Evolutionary conservation across 2,113 vertebrate genomes (phyloP), one percentile per base, ranked within the genome.

Genomic region (Vulpes lagopus): DNA sequence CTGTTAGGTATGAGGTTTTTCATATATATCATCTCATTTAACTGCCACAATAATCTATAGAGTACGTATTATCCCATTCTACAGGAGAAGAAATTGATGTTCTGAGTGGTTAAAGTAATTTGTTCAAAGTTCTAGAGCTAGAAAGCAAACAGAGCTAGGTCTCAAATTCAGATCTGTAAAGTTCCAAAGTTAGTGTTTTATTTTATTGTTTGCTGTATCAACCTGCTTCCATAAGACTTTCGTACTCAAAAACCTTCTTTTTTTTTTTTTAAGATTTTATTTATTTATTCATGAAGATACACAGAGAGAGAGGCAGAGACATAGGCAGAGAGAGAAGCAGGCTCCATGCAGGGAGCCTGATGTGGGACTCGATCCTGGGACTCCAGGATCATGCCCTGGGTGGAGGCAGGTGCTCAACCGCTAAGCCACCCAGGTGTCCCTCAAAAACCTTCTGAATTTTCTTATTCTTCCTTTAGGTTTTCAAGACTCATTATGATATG

Each of bases 41-140:
- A 38, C 78, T n/a, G 30, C 94, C 73, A 92, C 17, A 38, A 19
- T 92, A 43, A 67, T 88, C 82, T 73, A 67, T 78, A 84, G 87
- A 64, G 55, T 11, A 57, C n/a, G n/a, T 55, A 51, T 82, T 90
- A 67, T 53, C 51, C 62, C 55, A 84, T 82, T 79, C 96, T 80
- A 71, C 35, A 69, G 25, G 86, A 92, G 92, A 90, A 81, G 64
- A 88, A 90, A 32, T 22, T 57, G 19, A 38, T 57, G 8, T 38
- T 79, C n/a, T 19, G 8, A 87, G 81, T 35, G 35, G 35, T 73
- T 67, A 62, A 10, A 89, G 35, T 59, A 55, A 93, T 93, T 85
- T 83, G 30, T 20, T 20, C 57, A 55, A 53, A 85, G 59, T 80
- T 95, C 57, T 67, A 60, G 0, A 91, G 19, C 38, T 57, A 69